Evolutionary conservation across 2,797 vertebrate species (phyloP).

Genomic region (Fistularia commersonii): DNA sequence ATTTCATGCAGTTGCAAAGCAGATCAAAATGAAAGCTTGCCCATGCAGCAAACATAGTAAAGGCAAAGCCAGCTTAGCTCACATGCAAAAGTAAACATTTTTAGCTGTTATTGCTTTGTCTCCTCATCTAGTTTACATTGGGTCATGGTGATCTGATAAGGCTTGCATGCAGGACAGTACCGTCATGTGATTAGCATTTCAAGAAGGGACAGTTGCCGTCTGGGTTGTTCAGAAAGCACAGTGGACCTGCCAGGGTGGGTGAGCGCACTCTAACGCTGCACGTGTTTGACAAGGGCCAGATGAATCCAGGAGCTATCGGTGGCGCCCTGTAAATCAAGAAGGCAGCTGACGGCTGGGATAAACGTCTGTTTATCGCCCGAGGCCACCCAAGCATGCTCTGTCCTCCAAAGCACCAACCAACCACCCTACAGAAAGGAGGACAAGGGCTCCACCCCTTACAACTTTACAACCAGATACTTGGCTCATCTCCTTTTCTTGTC

Average conservation of each 20-base stretch:
- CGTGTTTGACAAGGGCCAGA: conserved; percentile 99
- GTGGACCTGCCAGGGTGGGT: conserved; percentile 93
- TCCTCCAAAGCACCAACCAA: conserved; percentile 71
- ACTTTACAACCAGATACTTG: conserved; percentile 44
- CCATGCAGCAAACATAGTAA: conserved; percentile 49
- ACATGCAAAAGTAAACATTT: conserved; percentile 53
- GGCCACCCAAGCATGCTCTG: conserved; percentile 81
- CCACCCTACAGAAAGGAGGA: conserved; percentile 50
- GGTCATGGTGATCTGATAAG: conserved; percentile 59
- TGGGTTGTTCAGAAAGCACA: conserved; percentile 82
- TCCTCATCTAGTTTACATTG: conserved; percentile 62
- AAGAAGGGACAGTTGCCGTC: conserved; percentile 82
- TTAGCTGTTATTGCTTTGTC: conserved; percentile 43
- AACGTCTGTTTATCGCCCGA: conserved; percentile 95
- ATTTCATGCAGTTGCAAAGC: conserved; percentile 40
- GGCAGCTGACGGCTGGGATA: conserved; percentile 99
- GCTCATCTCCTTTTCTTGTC: conserved; percentile 28
- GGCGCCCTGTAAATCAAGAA: conserved; percentile 95
- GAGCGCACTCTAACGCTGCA: conserved; percentile 86
- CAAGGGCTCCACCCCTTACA: conserved; percentile 40
- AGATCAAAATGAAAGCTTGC: conserved; percentile 51
- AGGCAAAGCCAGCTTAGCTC: conserved; percentile 52
- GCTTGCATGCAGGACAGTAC: conserved; percentile 65
- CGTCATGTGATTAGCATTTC: conserved; percentile 77
- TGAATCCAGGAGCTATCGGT: conserved; percentile 98